A percentile compares a stretch with the other conserved stretches of the same genome.
Evolutionary conservation across 2,888 invertebrate genomes (phyloP).

Genomic region (Mesorhabditis belari): DNA sequence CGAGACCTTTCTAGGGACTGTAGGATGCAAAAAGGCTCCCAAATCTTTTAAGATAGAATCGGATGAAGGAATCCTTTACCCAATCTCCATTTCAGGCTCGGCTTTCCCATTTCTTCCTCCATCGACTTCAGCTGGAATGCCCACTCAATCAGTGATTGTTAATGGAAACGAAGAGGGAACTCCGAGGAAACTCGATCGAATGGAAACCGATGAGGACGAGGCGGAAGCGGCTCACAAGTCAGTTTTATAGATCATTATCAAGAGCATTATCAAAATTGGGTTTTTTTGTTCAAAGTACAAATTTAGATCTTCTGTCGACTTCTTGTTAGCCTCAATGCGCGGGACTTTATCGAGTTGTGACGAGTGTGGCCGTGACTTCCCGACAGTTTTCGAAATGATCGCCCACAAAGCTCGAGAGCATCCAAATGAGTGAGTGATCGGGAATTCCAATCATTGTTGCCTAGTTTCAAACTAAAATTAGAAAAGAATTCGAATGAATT

Average conservation of each 20-base stretch:
- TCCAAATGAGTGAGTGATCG: background rate
- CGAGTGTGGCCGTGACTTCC: constrained; percentile 11
- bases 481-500: background rate
- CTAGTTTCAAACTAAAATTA: too few relatives aligned
- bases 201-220: background rate
- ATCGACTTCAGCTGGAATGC: background rate
- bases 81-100: too few relatives aligned
- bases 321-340: background rate
- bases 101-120: background rate
- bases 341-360: constrained; percentile 7
- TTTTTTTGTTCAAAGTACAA: background rate
- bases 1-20: too few relatives aligned
- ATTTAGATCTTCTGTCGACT: background rate
- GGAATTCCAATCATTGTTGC: too few relatives aligned
- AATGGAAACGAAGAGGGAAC: background rate
- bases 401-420: constrained; percentile 17
- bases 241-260: background rate
- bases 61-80: too few relatives aligned
- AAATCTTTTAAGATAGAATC: too few relatives aligned
- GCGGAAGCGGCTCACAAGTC: background rate
- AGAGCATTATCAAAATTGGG: background rate
- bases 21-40: too few relatives aligned
- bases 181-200: background rate
- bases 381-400: constrained; percentile 6
- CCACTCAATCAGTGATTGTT: background rate